Evolutionary conservation across 2,797 vertebrate genomes (phyloP), one percentile per base, ranked within the genome.

Genomic region (Amblyopsis hoosieri): DNA sequence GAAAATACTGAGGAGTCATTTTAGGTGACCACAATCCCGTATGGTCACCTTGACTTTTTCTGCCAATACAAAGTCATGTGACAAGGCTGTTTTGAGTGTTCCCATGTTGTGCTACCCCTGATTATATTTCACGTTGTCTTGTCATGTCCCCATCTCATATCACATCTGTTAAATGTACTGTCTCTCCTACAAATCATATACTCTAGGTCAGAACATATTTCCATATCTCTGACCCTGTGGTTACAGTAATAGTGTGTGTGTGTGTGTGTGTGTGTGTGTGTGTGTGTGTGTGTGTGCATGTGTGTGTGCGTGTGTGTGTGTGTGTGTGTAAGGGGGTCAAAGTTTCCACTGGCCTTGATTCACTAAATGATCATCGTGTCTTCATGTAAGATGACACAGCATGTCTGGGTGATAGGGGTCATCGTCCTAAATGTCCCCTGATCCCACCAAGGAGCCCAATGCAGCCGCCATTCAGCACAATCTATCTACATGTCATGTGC

Each of bases 141-240:
- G 29, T 12, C 29, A 4, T 49, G 53, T 69, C 48, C 50, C 9
- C 59, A 62, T 78, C 65, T 19, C 12, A 11, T 48, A 45, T 59
- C 12, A 58, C 62, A 46, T 63, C 14, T 11, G 54, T 42, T 57
- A 37, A 42, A 31, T 54, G 12, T 11, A 23, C 56, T 52, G 45
- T 69, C 23, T 47, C 45, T 50, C 61, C 48, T 13, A 15, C 29
- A 15, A 42, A 23, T 54, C 8, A 55, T 8, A 80, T 81, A 84
- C 72, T 71, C 60, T 84, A 83, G 87, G 17, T 64, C 73, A 63
- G 61, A 87, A 85, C 90, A 90, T 85, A 76, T 76, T 47, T 63
- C 59, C 1, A 33, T 50, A 69, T 59, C 54, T 42, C 45, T 50
- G 50, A 45, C 64, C 64, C 57, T 48, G 67, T 64, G 65, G 53